Conservation (phyloP, 2,113 vertebrate species). For the Indicator maculatus region DNA sequence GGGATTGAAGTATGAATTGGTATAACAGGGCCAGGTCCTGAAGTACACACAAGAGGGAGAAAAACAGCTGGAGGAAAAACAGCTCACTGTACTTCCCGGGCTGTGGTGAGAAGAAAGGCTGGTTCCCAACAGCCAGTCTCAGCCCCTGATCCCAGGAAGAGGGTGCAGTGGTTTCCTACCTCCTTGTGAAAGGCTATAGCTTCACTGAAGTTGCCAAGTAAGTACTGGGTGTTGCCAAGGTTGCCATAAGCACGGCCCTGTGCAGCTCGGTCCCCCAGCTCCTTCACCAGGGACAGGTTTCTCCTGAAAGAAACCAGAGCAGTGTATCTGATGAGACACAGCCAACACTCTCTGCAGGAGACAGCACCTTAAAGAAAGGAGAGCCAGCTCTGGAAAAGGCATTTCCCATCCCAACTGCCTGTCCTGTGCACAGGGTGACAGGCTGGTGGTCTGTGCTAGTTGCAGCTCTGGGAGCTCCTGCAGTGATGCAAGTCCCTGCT, state of each 20-base stretch:
- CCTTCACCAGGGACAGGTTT: conserved; percentile 94
- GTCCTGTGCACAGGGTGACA: not conserved
- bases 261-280: conserved; percentile 91
- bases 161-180: conserved; percentile 70
- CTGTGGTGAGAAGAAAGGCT: not conserved
- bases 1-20: not conserved
- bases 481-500: not conserved
- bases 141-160: not conserved
- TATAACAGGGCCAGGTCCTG: not conserved
- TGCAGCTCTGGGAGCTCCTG: not conserved
- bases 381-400: not conserved
- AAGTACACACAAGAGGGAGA: not conserved
- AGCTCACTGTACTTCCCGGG: not conserved
- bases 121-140: not conserved
- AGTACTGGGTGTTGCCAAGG: conserved; percentile 95
- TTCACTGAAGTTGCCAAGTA: conserved; percentile 92
- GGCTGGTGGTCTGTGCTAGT: not conserved
- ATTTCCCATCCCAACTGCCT: not conserved
- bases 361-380: not conserved
- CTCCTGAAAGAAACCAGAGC: conserved; percentile 77
- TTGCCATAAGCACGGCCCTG: conserved; percentile 95
- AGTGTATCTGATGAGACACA: not conserved
- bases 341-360: not conserved
- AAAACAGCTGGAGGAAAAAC: not conserved
- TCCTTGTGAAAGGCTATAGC: conserved; percentile 94